Percentiles rank a stretch among this genome's conserved stretches.
Conservation (phyloP, 2,888 invertebrate species). For the Zygaena filipendulae region DNA sequence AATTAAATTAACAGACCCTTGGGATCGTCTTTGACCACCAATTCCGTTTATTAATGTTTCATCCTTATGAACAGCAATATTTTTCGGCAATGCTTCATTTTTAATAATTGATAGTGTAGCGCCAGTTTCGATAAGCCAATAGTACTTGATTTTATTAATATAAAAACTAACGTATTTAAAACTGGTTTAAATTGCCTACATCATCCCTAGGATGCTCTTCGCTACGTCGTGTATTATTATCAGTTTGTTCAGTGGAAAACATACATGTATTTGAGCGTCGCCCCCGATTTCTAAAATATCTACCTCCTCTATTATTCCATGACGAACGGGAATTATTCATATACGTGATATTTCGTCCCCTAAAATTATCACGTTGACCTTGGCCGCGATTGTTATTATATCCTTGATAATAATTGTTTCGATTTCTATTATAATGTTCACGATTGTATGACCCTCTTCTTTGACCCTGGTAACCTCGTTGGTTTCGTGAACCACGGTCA, state of each 20-base stretch:
- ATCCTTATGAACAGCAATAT: neutral
- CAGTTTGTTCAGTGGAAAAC: too few species aligned
- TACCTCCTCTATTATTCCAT: too few species aligned
- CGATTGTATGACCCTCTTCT: too few species aligned
- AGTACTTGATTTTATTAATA: constrained; percentile 2
- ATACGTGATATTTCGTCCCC: constrained; percentile 1
- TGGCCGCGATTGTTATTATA: neutral
- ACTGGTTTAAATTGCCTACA: neutral
- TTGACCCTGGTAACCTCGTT: too few species aligned
- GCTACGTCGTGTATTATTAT: neutral
- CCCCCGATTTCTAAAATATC: neutral
- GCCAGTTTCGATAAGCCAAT: constrained; percentile 2
- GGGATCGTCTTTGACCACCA: constrained; percentile 4
- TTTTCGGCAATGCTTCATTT: constrained; percentile 1
- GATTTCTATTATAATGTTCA: too few species aligned
- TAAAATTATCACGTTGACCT: too few species aligned
- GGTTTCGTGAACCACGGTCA: too few species aligned
- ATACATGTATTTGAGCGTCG: too few species aligned
- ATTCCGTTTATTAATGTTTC: constrained; percentile 3
- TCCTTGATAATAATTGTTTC: neutral
- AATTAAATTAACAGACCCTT: constrained; percentile 1
- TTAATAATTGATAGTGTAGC: constrained; percentile 4
- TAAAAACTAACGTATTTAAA: constrained; percentile 4
- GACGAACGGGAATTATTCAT: too few species aligned
- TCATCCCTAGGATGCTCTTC: neutral